Percentiles rank a stretch among this genome's conserved stretches.
These are phyloP conservation scores for Enteromius radiatus DNA, from an alignment of 2,797 vertebrate genomes.

Conservation along the genomic window DNA sequence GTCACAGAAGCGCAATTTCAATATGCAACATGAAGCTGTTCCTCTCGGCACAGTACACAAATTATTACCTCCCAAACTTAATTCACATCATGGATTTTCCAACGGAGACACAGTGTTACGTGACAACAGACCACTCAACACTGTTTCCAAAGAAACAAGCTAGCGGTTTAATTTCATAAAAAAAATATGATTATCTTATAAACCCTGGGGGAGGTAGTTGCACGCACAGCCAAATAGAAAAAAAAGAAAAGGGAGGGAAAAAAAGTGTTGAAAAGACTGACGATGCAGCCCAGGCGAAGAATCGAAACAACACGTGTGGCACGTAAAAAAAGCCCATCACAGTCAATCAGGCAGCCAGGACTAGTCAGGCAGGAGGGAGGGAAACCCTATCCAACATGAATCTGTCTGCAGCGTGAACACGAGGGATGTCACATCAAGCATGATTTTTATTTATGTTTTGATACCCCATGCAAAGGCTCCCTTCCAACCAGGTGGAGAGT, in stretches of 20 bases:
- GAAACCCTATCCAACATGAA: conserved; percentile 76
- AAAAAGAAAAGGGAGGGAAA: conserved; percentile 52
- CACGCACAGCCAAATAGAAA: conserved; percentile 53
- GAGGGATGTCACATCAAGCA: conserved; percentile 78
- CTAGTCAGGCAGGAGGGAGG: conserved; percentile 71
- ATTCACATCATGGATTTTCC: conserved; percentile 42
- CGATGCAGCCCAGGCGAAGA: conserved; percentile 59
- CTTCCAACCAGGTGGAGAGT: conserved; percentile 78
- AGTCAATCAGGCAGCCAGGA: conserved; percentile 76
- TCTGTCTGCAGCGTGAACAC: conserved; percentile 63
- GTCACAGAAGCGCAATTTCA: conserved; percentile 58
- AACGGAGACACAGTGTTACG: conserved; percentile 50
- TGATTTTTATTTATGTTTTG: conserved; percentile 82
- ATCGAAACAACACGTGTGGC: conserved; percentile 75
- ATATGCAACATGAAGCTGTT: conserved; percentile 67
- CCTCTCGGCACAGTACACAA: conserved; percentile 57
- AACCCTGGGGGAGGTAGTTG: conserved; percentile 59
- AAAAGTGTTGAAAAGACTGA: conserved; percentile 71
- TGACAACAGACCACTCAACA: conserved; percentile 63
- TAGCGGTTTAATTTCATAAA: conserved; percentile 51
- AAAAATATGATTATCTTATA: conserved; percentile 60
- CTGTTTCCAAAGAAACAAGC: conserved; percentile 59
- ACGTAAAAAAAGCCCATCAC: conserved; percentile 76
- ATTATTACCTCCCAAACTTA: conserved; percentile 57
- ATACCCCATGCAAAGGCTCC: conserved; percentile 77